Conservation (phyloP, 1,140 invertebrate genomes). For the Sipha flava region DNA sequence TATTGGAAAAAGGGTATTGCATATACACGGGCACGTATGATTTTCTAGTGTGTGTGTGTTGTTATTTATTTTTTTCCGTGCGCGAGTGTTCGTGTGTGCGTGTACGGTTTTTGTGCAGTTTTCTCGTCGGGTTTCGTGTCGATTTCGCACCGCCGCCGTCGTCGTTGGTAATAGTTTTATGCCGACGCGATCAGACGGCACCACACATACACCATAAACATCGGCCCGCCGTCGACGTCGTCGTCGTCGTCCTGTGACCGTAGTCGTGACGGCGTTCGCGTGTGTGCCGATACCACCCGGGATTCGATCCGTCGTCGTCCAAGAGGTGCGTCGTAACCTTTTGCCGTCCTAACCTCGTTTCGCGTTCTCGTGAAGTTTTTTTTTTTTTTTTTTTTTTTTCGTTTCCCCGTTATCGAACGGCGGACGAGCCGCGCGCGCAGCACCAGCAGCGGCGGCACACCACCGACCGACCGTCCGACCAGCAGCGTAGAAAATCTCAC, state of each 20-base stretch:
- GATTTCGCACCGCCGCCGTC: neutral
- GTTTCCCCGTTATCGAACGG: neutral
- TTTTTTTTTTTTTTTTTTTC: too few species aligned
- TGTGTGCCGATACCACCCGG: neutral
- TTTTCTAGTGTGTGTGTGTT: slow-evolving; percentile 31
- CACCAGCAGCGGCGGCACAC: neutral
- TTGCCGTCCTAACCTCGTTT: slow-evolving; percentile 30
- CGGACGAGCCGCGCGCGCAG: neutral
- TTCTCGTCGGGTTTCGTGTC: too few species aligned
- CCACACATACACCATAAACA: too few species aligned
- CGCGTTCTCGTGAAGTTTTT: neutral
- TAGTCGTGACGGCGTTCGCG: slow-evolving; percentile 5
- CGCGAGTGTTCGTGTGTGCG: neutral
- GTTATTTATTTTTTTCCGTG: slow-evolving; percentile 25
- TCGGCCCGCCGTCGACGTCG: too few species aligned
- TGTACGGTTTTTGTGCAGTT: neutral
- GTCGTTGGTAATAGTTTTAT: too few species aligned
- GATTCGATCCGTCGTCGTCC: neutral
- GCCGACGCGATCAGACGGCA: too few species aligned
- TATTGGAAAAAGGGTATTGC: slow-evolving; percentile 29
- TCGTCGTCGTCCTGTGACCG: too few species aligned
- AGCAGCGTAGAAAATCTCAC: too few species aligned
- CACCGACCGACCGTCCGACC: too few species aligned
- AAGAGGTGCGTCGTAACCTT: slow-evolving; percentile 27
- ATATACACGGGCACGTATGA: slow-evolving; percentile 16